These are phyloP conservation scores for Xiphophorus couchianus DNA, from an alignment of 2,113 vertebrate species.

Conservation along the genomic window DNA sequence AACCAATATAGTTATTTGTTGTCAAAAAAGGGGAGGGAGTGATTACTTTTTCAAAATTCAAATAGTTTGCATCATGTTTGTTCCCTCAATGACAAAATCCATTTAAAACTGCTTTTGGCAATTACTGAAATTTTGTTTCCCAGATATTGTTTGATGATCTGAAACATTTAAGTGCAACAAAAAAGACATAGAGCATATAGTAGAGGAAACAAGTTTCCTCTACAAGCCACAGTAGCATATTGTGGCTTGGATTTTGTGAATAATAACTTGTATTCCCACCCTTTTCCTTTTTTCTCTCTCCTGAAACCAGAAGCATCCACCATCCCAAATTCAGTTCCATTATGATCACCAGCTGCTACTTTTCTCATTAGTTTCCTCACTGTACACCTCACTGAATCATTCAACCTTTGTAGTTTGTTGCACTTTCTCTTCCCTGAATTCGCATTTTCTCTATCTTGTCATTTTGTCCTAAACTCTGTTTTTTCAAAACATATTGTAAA, in stretches of 20 bases:
- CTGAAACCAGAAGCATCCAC: too few relatives aligned
- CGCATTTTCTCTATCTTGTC: not conserved
- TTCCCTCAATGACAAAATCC: not conserved
- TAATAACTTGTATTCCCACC: too few relatives aligned
- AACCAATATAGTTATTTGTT: too few relatives aligned
- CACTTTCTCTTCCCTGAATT: not conserved
- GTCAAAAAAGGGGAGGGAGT: too few relatives aligned
- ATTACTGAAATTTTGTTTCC: not conserved
- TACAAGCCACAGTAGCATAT: not conserved
- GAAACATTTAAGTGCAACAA: not conserved
- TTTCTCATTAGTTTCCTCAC: not conserved
- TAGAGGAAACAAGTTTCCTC: not conserved
- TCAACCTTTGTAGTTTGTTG: not conserved
- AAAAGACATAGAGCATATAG: not conserved
- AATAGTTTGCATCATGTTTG: not conserved
- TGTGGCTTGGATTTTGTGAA: not conserved
- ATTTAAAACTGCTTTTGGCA: not conserved
- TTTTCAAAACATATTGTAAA: too few relatives aligned
- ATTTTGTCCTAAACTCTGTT: too few relatives aligned
- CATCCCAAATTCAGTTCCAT: not conserved
- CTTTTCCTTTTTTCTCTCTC: too few relatives aligned
- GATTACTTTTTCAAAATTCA: too few relatives aligned
- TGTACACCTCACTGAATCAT: not conserved
- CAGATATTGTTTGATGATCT: not conserved
- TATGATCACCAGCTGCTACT: slow-evolving; percentile 7